A percentile compares a stretch with the other conserved stretches of the same genome.
Conservation (phyloP, 2,888 invertebrate species). For the Ceratothoa steindachneri region DNA sequence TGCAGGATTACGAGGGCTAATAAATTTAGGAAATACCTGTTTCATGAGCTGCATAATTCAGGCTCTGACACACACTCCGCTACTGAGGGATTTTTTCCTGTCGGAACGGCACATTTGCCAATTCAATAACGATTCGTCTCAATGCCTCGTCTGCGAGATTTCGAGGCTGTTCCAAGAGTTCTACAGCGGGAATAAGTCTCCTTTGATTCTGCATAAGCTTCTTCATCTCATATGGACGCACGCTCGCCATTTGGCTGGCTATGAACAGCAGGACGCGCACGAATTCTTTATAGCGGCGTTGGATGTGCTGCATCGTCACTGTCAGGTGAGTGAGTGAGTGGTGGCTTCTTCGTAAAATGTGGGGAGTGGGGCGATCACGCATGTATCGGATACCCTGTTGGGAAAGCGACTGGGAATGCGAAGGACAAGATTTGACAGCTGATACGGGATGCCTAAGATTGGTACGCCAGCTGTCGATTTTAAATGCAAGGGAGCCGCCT, state of each 20-base stretch:
- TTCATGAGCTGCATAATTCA: conserved; percentile 98
- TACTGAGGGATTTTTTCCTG: conserved; percentile 90
- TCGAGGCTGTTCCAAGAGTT: conserved; percentile 95
- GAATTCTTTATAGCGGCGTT: conserved; percentile 96
- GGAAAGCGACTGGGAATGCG: too few species aligned
- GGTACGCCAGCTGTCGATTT: too few species aligned
- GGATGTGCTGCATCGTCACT: conserved; percentile 84
- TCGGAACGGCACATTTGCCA: conserved; percentile 87
- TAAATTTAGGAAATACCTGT: conserved; percentile 95
- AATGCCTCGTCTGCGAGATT: conserved; percentile 92
- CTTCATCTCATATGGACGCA: conserved; percentile 96
- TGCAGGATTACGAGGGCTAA: conserved; percentile 77
- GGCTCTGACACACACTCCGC: conserved; percentile 89
- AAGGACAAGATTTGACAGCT: too few species aligned
- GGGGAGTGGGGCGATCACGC: too few species aligned
- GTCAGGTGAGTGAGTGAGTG: conserved; percentile 27
- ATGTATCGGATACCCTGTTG: too few species aligned
- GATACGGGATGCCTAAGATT: too few species aligned
- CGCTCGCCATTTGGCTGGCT: conserved; percentile 86
- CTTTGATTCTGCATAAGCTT: conserved; percentile 80
- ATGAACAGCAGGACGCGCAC: conserved; percentile 97
- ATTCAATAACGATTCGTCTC: conserved; percentile 61
- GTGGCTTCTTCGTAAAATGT: neutral
- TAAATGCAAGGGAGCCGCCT: too few species aligned
- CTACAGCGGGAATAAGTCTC: conserved; percentile 83